A percentile compares a stretch with the other conserved stretches of the same genome.
phyloP scores from a whole-genome alignment of 1,140 invertebrate genomes.

The Ladona fulva region DNA sequence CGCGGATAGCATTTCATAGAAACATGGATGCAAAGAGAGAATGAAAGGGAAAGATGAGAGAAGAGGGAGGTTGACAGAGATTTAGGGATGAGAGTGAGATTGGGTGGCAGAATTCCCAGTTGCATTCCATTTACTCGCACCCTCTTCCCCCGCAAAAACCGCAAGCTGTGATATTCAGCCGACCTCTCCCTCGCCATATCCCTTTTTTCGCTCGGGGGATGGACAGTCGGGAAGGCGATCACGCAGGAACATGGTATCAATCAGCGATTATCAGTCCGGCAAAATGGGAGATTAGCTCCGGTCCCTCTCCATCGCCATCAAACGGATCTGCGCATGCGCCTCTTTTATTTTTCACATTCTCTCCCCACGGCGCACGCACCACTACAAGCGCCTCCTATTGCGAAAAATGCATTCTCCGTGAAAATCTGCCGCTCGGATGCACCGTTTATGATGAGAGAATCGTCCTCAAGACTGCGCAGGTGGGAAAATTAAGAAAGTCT shows the following conservation, averaged over 20 bases:
- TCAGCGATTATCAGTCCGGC: conserved; percentile 7
- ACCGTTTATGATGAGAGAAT: no score
- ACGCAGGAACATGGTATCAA: not conserved
- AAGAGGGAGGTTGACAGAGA: not conserved
- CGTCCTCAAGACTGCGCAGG: no score
- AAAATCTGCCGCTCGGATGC: no score
- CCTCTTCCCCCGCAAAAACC: not conserved
- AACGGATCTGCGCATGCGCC: no score
- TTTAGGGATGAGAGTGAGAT: not conserved
- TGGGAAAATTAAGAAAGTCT: no score
- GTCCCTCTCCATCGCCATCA: not conserved
- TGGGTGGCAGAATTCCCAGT: not conserved
- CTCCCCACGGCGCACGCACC: no score
- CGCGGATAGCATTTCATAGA: no score
- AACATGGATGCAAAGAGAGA: not conserved
- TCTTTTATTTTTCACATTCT: no score
- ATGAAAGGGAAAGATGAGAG: not conserved
- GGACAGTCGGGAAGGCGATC: not conserved
- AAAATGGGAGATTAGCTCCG: conserved; percentile 4
- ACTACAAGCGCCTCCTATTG: no score
- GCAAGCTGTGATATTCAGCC: not conserved
- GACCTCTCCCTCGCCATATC: not conserved
- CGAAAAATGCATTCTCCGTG: no score
- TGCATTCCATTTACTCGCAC: not conserved
- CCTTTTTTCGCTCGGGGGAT: not conserved